Conservation (phyloP, 2,797 vertebrate species). For the Varecia variegata region DNA sequence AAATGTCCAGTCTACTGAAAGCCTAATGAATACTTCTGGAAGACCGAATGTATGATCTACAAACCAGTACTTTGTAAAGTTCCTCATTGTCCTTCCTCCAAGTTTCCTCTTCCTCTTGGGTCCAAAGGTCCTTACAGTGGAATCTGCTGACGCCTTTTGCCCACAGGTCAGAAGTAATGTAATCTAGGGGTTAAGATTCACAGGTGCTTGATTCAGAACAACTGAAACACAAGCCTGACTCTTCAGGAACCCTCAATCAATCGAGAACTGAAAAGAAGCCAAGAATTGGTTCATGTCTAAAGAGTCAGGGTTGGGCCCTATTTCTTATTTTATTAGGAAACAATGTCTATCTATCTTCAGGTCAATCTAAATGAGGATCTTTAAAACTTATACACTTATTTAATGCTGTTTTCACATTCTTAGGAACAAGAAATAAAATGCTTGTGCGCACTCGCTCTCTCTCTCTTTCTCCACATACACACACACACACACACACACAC, state of each 20-base stretch:
- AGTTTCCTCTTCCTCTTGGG: not conserved
- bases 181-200: not conserved
- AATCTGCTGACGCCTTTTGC: not conserved
- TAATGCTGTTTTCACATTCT: not conserved
- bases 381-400: not conserved
- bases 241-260: not conserved
- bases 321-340: conserved; percentile 37
- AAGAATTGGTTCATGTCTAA: not conserved
- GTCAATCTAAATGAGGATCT: not conserved
- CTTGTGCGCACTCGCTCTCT: not conserved
- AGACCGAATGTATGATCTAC: not conserved
- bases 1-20: not conserved
- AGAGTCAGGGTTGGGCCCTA: not conserved
- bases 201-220: not conserved
- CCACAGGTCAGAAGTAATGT: not conserved
- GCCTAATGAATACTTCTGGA: not conserved
- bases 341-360: not conserved
- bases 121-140: not conserved
- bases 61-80: not conserved
- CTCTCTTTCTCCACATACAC: not conserved
- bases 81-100: not conserved
- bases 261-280: not conserved
- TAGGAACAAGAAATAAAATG: not conserved
- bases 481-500: not conserved
- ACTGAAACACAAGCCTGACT: not conserved